Base-by-base conservation (phyloP, 2,113 vertebrate genomes). In the Phrynosoma platyrhinos region DNA sequence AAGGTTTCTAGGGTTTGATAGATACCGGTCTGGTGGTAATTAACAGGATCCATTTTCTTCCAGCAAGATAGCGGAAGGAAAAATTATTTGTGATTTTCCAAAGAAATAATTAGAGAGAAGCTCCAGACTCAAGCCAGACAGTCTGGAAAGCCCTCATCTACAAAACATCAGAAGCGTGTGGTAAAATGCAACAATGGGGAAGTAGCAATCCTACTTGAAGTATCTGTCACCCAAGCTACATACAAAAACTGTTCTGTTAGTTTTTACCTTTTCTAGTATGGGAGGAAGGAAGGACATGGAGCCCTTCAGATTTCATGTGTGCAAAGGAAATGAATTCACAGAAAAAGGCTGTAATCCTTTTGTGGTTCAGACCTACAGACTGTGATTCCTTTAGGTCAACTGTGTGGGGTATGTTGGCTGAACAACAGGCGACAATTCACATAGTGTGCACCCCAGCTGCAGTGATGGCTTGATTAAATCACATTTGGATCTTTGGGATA, bases 391-490 rank as follows among this genome's bases (percentile, higher is more conserved):
- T 87, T 87, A n/a, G 93, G 89, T 91, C 92, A 92, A 86, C 87
- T 74, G 0, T 2, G 77, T 86, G 86, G 92, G 88, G 89, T 89
- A 87, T 86, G 89, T 86, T 92, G 93, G 88, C 91, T 86, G 90
- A 81, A 86, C 2, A 85, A 58, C 14, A 85, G 85, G 81, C 91
- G 91, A 91, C 91, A 91, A 87, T 76, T 92, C 90, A 75, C 93
- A 92, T 90, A 89, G 90, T 93, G 90, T 90, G 90, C 91, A 80
- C 64, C 2, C 88, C 81, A 88, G 55, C 89, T 91, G 79, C 58
- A 90, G 87, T 32, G 89, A 93, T 79, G 88, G 89, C 87, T 93
- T 95, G 91, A 95, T 93, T 92, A 94, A 53, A 18, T 53, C 91
- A 94, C 86, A 89, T 93, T 94, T 92, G 90, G 92, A 53, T 71